Base-by-base conservation (phyloP, 2,888 invertebrate genomes). In the Falcaria lacertinaria region DNA sequence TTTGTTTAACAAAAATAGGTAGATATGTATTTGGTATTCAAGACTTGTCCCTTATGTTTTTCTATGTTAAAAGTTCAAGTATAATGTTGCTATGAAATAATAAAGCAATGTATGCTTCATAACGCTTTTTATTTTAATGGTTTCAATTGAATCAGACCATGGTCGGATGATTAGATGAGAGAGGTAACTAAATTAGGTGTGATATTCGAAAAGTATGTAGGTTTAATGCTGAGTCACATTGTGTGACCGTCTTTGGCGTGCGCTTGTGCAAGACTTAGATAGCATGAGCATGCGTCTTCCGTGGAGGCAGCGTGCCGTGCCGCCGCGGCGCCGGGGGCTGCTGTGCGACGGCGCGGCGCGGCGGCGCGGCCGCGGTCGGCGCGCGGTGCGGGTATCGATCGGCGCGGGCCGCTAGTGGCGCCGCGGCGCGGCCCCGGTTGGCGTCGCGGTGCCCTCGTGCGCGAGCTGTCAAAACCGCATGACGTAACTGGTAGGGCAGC, bases 401-500 rank as follows among this genome's bases (percentile, higher is more conserved):
- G 66, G 47, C 14, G 28, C 37, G 11, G 17, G 11, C 47, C 64
- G 69, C 62, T 53, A 57, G 79, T 74, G 77, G 78, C 79, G 80
- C 74, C 74, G 61, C 75, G 59, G 56, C 56, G 64, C 55, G 64
- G 64, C 41, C 44, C 48, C 53, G 45, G 45, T 53, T 43, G 38
- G 58, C 54, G 54, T 41, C 53, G 54, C 43, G 40, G 54, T 43
- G 51, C 37, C 60, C 61, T 56, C 65, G 60, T 61, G 57, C 64
- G 65, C 64, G 67, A 69, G 69, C 80, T 82, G 82, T 83, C 83
- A 83, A 74, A 77, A 63, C 50, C 53, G 65, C 58, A 73, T 85
- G 84, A 84, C 84, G 83, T 82, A 80, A 79, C 64, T 45, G 68
- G 61, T 71, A 75, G 77, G 74, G 77, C 76, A 65, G 73, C 81